Base-by-base conservation (phyloP, 2,888 invertebrate genomes). In the Tridacna crocea region DNA sequence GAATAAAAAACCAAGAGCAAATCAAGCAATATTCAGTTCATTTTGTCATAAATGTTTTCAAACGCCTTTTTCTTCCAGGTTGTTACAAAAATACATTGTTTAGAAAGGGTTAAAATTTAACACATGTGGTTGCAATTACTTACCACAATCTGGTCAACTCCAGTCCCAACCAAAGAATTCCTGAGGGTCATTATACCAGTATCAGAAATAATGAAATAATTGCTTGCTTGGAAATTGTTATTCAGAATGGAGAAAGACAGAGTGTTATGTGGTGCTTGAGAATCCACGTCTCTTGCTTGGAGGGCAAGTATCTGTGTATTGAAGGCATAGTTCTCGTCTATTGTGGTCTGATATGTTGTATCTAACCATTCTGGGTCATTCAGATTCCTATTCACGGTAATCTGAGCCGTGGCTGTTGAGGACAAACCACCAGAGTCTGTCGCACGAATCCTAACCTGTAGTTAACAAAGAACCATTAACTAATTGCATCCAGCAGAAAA, bases 121-220 rank as follows among this genome's bases (percentile, higher is more conserved):
- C 36, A 36, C 3, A 36, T 2, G 2, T 36, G 2, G 36, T 36
- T 36, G 2, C 36, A 36, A 36, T 36, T 4, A 36, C 85, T 79
- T 85, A 88, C 88, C 36, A 70, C 66, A 55, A 81, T 84, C 12
- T n/a, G n/a, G 61, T 81, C 74, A 24, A 58, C 51, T 55, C 19
- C 65, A 68, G 77, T 77, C 72, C 75, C 83, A 63, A 90, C 85
- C 2, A 90, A 84, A 17, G 90, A 87, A 26, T 78, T 84, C 19
- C 75, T 84, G 15, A 92, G 79, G 11, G 79, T 76, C 19, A 92
- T 70, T 0, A 76, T 79, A 11, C 97, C 97, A 83, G 97, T 97
- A 0, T 97, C 96, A 93, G 98, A 97, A 8, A 98, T 97, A 90
- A 97, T 96, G 95, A 98, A 98, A 94, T 97, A 98, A 90, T 97